A percentile compares a stretch with the other conserved stretches of the same genome.
phyloP scores from a whole-genome alignment of 2,888 invertebrate species.

The Esperia sulphurella region DNA sequence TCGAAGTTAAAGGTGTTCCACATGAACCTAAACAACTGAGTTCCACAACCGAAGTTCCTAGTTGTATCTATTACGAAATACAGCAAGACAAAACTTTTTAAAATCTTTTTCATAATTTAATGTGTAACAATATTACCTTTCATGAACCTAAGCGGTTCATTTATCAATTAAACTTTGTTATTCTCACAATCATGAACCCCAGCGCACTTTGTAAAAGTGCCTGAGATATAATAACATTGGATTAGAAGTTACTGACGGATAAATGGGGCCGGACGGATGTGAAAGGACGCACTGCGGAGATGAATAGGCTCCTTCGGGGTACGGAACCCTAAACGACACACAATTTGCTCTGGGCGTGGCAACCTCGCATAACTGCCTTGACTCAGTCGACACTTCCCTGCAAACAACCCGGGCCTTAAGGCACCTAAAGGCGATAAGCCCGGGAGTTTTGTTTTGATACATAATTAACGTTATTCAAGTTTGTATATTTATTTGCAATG shows the following conservation, averaged over 20 bases:
- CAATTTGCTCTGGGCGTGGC: slow-evolving; percentile 7
- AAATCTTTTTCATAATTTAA: not conserved
- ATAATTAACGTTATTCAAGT: slow-evolving; percentile 16
- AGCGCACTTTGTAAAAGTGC: not conserved
- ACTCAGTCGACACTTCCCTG: slow-evolving; percentile 6
- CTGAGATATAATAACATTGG: slow-evolving; percentile 4
- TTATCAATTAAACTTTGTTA: not conserved
- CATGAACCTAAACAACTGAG: no score
- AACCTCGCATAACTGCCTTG: slow-evolving; percentile 4
- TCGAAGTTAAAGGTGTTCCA: no score
- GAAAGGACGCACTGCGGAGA: slow-evolving; percentile 1
- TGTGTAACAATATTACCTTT: not conserved
- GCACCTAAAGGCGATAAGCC: slow-evolving; percentile 5
- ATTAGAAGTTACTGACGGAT: slow-evolving; percentile 8
- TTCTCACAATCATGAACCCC: not conserved
- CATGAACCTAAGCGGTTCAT: not conserved
- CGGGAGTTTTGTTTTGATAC: slow-evolving; percentile 18
- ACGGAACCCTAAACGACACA: slow-evolving; percentile 1
- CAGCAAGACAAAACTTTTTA: no score
- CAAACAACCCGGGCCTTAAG: slow-evolving; percentile 11
- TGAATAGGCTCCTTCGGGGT: slow-evolving; percentile 6
- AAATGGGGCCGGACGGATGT: slow-evolving; percentile 5
- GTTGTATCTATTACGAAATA: no score
- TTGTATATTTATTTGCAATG: slow-evolving; percentile 12
- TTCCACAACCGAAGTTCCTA: no score